Base-by-base conservation (phyloP, 2,797 vertebrate genomes). In the Anableps anableps region DNA sequence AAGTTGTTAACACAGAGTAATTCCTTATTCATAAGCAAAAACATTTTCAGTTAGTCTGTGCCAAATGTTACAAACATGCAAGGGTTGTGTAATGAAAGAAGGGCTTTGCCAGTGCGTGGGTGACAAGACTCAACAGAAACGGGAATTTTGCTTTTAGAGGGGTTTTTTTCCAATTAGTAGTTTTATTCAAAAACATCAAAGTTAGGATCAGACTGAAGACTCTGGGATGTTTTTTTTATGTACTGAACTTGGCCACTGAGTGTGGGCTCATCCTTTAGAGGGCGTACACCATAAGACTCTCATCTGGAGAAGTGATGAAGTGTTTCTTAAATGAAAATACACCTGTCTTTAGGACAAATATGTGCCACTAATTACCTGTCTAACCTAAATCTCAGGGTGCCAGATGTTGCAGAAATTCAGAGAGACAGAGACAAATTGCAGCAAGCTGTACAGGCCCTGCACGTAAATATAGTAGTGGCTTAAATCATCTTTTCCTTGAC, bases 321-420 rank as follows among this genome's bases (percentile, higher is more conserved):
- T 95, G 95, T 92, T 95, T 96, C 92, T 96, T 94, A 95, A 96
- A 96, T 96, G 95, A 96, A 96, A 95, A 94, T 95, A 95, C 95
- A 96, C 95, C 95, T 96, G 96, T 96, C 95, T 96, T 96, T 95
- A 94, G 95, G 95, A 96, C 95, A 96, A 96, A 96, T 96, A 95
- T 92, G 91, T 94, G 94, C 93, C 94, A 94, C 95, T 96, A 96
- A 96, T 96, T 96, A 96, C 95, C 94, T 95, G 95, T 96, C 96
- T 96, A 96, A 96, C 95, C 96, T 95, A 96, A 96, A 96, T 96
- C 95, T 96, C 95, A 91, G 92, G 92, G 94, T 94, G 91, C 95
- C 96, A 96, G 96, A 96, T 96, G 96, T 96, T 96, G 92, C 94
- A 95, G 94, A 96, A 96, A 95, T 92, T 94, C 92, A 90, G 89